Evolutionary conservation across 2,888 invertebrate genomes (phyloP).

Genomic region (Oscheius sp.): DNA sequence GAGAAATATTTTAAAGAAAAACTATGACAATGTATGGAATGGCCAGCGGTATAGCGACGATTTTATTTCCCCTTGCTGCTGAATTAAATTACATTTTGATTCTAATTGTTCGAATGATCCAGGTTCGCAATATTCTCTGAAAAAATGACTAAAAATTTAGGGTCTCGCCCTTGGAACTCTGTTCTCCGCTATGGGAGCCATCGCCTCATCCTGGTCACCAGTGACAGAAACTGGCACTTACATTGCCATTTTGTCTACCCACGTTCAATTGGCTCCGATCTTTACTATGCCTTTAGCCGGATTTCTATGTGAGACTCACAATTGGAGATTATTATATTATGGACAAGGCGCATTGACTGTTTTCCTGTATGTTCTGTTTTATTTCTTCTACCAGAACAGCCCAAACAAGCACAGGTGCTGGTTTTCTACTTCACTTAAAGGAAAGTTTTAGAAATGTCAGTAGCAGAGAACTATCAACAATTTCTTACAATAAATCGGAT

Average conservation of each 20-base stretch:
- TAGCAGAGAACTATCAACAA: constrained; percentile 10
- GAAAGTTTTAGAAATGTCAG: constrained; percentile 24
- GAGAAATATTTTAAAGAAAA: neutral
- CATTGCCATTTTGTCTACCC: constrained; percentile 46
- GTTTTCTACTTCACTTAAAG: neutral
- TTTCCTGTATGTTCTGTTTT: constrained; percentile 35
- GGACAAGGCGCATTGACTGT: constrained; percentile 41
- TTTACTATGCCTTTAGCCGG: constrained; percentile 51
- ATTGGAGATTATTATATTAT: constrained; percentile 40
- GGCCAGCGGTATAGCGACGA: constrained; percentile 31
- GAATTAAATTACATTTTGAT: neutral
- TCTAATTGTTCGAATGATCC: neutral
- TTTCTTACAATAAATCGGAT: constrained; percentile 5
- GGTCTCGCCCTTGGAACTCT: constrained; percentile 44
- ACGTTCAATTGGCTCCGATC: constrained; percentile 32
- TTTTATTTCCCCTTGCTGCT: constrained; percentile 37
- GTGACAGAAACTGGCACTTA: constrained; percentile 43
- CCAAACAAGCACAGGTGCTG: constrained; percentile 47
- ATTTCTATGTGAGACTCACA: constrained; percentile 40
- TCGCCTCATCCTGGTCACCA: constrained; percentile 49
- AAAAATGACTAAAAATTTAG: constrained; percentile 1
- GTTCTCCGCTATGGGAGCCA: constrained; percentile 49
- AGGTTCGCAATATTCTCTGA: constrained; percentile 12
- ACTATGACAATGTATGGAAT: constrained; percentile 31
- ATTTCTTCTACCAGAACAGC: constrained; percentile 47